These are phyloP conservation scores for Emydura subglobosa DNA, from an alignment of 2,113 vertebrate species.

Conservation along the genomic window DNA sequence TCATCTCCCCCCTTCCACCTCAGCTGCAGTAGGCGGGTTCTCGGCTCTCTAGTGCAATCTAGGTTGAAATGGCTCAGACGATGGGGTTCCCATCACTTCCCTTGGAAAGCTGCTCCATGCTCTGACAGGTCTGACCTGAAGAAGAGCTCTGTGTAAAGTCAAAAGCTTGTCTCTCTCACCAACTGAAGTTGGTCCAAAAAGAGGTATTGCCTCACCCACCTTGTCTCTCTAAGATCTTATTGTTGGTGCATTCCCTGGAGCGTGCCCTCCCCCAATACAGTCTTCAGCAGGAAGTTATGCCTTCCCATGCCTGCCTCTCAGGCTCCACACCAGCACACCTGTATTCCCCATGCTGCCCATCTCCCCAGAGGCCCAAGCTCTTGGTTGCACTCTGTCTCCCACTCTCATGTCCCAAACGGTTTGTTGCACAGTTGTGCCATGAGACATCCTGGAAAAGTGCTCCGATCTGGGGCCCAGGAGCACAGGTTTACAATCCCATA, in stretches of 20 bases:
- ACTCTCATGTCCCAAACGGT: fast-evolving
- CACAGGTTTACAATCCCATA: no score
- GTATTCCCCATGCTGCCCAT: not conserved
- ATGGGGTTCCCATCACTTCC: no score
- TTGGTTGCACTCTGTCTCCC: not conserved
- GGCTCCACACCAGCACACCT: not conserved
- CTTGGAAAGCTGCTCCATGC: not conserved
- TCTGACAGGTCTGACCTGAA: not conserved
- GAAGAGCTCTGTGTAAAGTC: not conserved
- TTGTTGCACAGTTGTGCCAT: not conserved
- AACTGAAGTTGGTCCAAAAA: not conserved
- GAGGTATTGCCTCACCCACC: not conserved
- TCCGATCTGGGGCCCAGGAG: not conserved
- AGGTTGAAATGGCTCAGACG: not conserved
- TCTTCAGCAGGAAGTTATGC: not conserved
- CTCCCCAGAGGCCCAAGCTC: not conserved
- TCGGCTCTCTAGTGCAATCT: not conserved
- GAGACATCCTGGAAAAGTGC: fast-evolving
- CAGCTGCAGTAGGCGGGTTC: fast-evolving
- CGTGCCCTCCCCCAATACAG: not conserved
- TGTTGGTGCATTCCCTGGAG: not conserved
- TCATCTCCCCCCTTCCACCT: fast-evolving
- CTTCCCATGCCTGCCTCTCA: not conserved
- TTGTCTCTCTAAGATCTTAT: not conserved
- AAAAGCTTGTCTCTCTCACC: not conserved